Evolutionary conservation across 2,888 invertebrate species (phyloP).

Genomic region (Leptopterna dolabrata): DNA sequence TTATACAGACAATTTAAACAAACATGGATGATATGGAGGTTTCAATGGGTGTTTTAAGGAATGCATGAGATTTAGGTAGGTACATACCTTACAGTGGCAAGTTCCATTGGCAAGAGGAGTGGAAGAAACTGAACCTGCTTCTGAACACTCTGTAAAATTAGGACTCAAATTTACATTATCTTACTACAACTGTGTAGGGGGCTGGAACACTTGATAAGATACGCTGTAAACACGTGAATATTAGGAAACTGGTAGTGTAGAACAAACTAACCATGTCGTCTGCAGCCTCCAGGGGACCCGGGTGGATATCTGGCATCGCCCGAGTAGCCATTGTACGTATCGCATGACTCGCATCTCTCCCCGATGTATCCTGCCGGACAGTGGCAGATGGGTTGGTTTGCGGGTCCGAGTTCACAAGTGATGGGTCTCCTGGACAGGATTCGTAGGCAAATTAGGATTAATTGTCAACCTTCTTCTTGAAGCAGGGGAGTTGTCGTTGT

Average conservation of each 20-base stretch:
- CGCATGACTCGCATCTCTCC: constrained; percentile 81
- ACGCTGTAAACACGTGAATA: too few relatives aligned
- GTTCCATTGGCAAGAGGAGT: background rate
- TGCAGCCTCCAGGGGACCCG: background rate
- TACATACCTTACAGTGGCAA: constrained; percentile 39
- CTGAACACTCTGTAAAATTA: constrained; percentile 9
- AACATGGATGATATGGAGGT: background rate
- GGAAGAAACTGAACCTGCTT: background rate
- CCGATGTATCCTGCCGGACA: constrained; percentile 85
- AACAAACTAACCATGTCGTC: background rate
- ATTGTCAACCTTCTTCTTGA: too few relatives aligned
- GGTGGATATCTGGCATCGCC: constrained; percentile 72
- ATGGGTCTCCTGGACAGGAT: background rate
- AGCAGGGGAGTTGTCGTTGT: too few relatives aligned
- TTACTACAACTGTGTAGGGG: too few relatives aligned
- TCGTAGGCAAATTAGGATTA: background rate
- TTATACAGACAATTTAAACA: background rate
- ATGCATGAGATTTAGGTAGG: background rate
- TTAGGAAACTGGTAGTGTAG: too few relatives aligned
- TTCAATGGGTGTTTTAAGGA: background rate
- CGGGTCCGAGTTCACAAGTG: constrained; percentile 77
- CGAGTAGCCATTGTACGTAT: constrained; percentile 74
- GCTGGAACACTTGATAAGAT: too few relatives aligned
- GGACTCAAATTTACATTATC: background rate
- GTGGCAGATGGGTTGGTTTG: constrained; percentile 81